These are phyloP conservation scores for Neosalanx taihuensis DNA, from an alignment of 2,797 vertebrate genomes.

Conservation along the genomic window DNA sequence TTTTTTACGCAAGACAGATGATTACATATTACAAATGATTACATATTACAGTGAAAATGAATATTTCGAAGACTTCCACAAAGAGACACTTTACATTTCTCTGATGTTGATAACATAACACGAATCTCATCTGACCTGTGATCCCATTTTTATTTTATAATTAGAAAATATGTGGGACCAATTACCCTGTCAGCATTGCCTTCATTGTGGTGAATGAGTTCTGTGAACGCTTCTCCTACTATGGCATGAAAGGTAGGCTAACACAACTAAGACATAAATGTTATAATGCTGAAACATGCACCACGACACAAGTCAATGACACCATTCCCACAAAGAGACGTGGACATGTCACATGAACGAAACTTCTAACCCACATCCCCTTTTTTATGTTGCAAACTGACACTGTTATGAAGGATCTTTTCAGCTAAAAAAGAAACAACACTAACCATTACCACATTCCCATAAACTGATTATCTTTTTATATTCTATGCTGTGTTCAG, in stretches of 20 bases:
- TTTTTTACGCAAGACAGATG: too few relatives aligned
- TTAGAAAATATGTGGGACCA: constrained; percentile 87
- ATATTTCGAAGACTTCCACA: too few relatives aligned
- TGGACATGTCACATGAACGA: constrained; percentile 17
- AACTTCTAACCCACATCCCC: constrained; percentile 18
- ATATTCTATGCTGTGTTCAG: constrained; percentile 54
- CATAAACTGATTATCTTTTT: background rate
- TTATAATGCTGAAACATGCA: background rate
- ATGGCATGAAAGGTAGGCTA: constrained; percentile 91
- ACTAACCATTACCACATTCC: too few relatives aligned
- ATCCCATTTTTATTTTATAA: background rate
- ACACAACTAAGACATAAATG: constrained; percentile 5
- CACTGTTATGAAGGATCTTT: background rate
- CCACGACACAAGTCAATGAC: background rate
- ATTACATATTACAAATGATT: too few relatives aligned
- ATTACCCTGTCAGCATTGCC: constrained; percentile 89
- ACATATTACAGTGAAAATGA: too few relatives aligned
- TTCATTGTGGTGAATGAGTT: constrained; percentile 98
- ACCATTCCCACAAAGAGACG: background rate
- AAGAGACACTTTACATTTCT: too few relatives aligned
- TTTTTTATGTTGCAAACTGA: background rate
- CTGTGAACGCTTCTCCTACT: constrained; percentile 96
- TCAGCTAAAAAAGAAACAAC: background rate
- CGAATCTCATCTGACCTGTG: background rate
- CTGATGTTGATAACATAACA: too few relatives aligned